Evolutionary conservation across 2,113 vertebrate genomes (phyloP).

Genomic region (Ranitomeya imitator): DNA sequence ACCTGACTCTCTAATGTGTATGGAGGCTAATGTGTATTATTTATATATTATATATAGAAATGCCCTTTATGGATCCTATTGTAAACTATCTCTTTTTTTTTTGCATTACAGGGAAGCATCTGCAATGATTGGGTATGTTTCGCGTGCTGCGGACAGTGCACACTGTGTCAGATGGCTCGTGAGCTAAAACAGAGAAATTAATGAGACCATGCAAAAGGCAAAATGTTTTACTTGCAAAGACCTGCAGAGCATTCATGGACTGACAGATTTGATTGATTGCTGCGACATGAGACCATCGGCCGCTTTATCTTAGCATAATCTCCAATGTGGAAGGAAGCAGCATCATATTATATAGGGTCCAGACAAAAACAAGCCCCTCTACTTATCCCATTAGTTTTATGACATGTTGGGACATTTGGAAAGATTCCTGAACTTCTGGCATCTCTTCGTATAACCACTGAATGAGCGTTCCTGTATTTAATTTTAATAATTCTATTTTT

Average conservation of each 20-base stretch:
- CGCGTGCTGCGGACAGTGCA: conserved; percentile 66
- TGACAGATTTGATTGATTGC: neutral
- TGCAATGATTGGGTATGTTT: conserved; percentile 67
- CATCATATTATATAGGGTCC: neutral
- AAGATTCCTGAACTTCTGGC: neutral
- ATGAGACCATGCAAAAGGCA: neutral
- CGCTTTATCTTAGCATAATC: neutral
- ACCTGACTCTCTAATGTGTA: too few species aligned
- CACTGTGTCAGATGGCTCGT: conserved; percentile 68
- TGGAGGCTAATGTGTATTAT: too few species aligned
- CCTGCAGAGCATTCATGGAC: neutral
- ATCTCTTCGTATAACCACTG: neutral
- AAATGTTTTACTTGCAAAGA: neutral
- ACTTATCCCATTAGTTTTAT: neutral
- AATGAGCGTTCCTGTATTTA: neutral
- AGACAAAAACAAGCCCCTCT: neutral
- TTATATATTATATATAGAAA: too few species aligned
- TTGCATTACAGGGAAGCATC: conserved; percentile 62
- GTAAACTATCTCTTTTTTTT: conserved; percentile 52
- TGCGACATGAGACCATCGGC: neutral
- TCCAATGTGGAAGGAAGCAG: neutral
- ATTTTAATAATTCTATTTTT: neutral
- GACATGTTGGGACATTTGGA: neutral
- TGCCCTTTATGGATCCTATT: neutral
- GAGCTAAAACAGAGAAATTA: conserved; percentile 66